A percentile compares a stretch with the other conserved stretches of the same genome.
phyloP scores from a whole-genome alignment of 2,113 vertebrate species.

The Hiodon alosoides region DNA sequence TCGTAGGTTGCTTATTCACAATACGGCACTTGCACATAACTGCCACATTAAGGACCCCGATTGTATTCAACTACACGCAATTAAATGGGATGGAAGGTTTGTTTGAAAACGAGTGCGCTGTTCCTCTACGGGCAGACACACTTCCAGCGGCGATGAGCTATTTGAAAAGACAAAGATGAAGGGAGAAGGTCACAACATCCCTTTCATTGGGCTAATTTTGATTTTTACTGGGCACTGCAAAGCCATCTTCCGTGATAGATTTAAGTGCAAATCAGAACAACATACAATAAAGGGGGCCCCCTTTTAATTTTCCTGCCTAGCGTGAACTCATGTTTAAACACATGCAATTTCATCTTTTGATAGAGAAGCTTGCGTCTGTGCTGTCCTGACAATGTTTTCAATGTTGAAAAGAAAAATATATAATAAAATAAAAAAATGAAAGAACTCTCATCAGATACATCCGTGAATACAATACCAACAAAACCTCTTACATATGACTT shows the following conservation, averaged over 20 bases:
- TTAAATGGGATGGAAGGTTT: neutral
- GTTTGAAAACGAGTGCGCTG: neutral
- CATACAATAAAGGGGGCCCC: neutral
- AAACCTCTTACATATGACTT: neutral
- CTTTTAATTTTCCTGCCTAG: neutral
- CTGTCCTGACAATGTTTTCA: neutral
- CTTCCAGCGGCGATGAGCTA: neutral
- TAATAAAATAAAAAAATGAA: neutral
- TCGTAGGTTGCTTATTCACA: no score
- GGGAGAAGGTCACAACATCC: neutral
- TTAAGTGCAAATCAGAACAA: neutral
- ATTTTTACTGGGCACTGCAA: neutral
- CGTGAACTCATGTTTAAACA: neutral
- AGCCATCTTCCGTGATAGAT: neutral
- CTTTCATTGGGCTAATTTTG: neutral
- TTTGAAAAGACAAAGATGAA: neutral
- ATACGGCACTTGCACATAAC: no score
- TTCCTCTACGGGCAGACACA: neutral
- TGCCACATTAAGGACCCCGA: no score
- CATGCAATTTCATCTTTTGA: neutral
- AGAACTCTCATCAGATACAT: neutral
- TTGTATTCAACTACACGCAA: no score
- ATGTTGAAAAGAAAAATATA: neutral
- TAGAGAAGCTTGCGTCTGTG: neutral
- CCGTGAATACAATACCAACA: neutral